phyloP scores from a whole-genome alignment of 2,113 vertebrate genomes.

The Lynx canadensis region DNA sequence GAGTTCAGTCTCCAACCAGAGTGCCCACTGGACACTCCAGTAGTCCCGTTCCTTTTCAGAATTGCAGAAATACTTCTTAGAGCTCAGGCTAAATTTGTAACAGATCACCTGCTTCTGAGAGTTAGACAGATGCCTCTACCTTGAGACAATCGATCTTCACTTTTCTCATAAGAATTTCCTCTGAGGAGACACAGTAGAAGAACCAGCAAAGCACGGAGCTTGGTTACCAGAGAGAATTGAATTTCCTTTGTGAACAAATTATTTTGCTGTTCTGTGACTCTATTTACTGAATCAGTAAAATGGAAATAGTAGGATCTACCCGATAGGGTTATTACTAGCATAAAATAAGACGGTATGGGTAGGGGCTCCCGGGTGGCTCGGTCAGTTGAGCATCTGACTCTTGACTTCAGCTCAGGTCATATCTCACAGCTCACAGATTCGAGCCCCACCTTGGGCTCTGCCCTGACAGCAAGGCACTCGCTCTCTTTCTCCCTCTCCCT shows the following conservation, averaged over 20 bases:
- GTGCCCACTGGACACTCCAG: not conserved
- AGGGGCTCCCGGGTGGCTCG: no score
- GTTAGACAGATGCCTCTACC: not conserved
- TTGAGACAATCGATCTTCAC: not conserved
- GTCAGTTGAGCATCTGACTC: no score
- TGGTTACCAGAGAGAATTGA: not conserved
- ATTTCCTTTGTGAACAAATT: not conserved
- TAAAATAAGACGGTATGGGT: not conserved
- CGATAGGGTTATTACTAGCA: not conserved
- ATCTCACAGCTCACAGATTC: no score
- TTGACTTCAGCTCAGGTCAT: no score
- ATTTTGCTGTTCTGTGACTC: not conserved
- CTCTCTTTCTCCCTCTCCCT: no score
- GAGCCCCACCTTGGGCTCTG: no score
- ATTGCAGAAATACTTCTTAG: not conserved
- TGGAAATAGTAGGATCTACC: not conserved
- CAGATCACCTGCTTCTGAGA: not conserved
- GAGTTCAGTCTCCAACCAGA: not conserved
- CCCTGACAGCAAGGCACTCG: no score
- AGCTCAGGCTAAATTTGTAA: not conserved
- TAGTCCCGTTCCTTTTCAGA: not conserved
- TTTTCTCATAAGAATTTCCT: constrained; percentile 14
- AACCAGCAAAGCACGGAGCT: not conserved
- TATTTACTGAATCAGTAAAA: not conserved
- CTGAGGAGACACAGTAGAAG: not conserved